Conservation (phyloP, 2,113 vertebrate genomes). For the Thymallus thymallus region DNA sequence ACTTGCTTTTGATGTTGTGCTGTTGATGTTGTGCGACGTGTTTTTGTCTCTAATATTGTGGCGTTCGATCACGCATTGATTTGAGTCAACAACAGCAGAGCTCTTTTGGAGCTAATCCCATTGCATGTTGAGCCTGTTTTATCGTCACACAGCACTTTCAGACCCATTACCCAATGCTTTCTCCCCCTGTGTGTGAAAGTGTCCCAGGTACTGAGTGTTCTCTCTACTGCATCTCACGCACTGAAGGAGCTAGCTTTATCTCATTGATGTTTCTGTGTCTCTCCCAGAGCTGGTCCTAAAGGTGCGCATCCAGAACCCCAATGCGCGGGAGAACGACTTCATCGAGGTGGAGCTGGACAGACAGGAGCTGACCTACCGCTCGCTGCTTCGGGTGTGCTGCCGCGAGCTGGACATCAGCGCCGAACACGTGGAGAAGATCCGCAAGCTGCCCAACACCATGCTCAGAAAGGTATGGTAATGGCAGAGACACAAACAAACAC, state of each 20-base stretch:
- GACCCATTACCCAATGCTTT: neutral
- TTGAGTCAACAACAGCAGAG: too few species aligned
- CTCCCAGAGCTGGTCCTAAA: conserved; percentile 91
- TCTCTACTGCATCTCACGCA: too few species aligned
- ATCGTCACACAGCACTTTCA: too few species aligned
- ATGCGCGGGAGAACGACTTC: conserved; percentile 92
- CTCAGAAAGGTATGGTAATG: conserved; percentile 84
- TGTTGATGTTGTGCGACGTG: neutral
- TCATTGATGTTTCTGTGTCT: neutral
- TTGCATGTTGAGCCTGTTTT: too few species aligned
- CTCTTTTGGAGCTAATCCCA: too few species aligned
- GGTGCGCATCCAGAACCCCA: conserved; percentile 91
- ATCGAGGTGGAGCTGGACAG: conserved; percentile 97
- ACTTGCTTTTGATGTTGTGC: neutral
- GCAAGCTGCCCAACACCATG: conserved; percentile 95
- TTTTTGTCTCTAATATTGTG: neutral
- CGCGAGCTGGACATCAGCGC: conserved; percentile 86
- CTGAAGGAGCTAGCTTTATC: too few species aligned
- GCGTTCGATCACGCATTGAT: too few species aligned
- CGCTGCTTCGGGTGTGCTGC: conserved; percentile 90
- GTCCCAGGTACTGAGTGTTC: too few species aligned
- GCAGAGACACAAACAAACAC: too few species aligned
- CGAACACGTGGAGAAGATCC: conserved; percentile 93
- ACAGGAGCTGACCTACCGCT: conserved; percentile 91
- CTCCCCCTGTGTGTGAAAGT: neutral